These are phyloP conservation scores for Plagiodera versicolora DNA, from an alignment of 2,888 invertebrate species.

Conservation along the genomic window DNA sequence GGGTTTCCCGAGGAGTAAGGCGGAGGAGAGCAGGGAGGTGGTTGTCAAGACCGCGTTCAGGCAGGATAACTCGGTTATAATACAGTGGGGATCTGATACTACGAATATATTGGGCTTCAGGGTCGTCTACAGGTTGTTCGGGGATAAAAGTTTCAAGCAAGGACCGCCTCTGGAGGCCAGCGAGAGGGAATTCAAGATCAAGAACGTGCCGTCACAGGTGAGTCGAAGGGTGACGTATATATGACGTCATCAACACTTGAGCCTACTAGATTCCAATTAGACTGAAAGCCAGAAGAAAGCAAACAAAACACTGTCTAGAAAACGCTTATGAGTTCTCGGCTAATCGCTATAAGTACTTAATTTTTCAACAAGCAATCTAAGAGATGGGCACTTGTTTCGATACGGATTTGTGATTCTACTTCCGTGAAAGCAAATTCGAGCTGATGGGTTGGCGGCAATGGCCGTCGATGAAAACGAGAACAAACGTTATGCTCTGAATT, in stretches of 20 bases:
- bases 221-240: slow-evolving; percentile 20
- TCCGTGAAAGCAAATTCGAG: slow-evolving; percentile 26
- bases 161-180: slow-evolving; percentile 87
- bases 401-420: neutral
- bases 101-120: slow-evolving; percentile 86
- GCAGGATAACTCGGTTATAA: slow-evolving; percentile 84
- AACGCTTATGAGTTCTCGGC: too few species aligned
- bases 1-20: slow-evolving; percentile 65
- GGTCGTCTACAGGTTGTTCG: slow-evolving; percentile 86
- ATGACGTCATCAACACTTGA: too few species aligned
- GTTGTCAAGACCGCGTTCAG: slow-evolving; percentile 83
- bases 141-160: slow-evolving; percentile 86
- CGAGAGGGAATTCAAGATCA: slow-evolving; percentile 89
- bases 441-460: slow-evolving; percentile 13
- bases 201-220: slow-evolving; percentile 88
- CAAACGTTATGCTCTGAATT: slow-evolving; percentile 28
- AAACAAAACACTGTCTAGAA: neutral
- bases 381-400: neutral
- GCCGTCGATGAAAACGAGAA: slow-evolving; percentile 12
- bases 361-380: neutral
- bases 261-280: too few species aligned
- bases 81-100: slow-evolving; percentile 89
- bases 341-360: neutral
- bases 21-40: slow-evolving; percentile 72
- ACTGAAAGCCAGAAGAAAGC: too few species aligned